Evolutionary conservation across 2,113 vertebrate species (phyloP).

Genomic region (Gulo gulo): DNA sequence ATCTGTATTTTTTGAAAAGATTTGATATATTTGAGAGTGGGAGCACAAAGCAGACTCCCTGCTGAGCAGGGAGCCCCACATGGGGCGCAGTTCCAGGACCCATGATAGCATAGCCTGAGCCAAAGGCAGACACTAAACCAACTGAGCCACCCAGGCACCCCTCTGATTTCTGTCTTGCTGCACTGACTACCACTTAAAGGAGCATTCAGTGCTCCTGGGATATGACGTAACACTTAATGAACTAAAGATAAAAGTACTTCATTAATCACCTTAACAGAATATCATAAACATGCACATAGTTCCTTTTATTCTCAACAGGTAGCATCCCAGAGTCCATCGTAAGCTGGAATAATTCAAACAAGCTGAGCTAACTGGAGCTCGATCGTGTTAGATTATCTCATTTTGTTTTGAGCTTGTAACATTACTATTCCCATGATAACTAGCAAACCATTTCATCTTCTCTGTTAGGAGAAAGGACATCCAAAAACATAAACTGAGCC

Average conservation of each 20-base stretch:
- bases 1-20: no score
- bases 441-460: slow-evolving; percentile 3
- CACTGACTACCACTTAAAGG: background rate
- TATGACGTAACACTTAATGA: background rate
- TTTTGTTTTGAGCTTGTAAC: slow-evolving; percentile 7
- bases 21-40: no score
- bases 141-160: no score
- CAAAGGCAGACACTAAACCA: no score
- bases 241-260: background rate
- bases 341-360: background rate
- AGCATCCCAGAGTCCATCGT: background rate
- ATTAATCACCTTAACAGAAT: background rate
- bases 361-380: background rate
- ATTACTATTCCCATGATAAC: slow-evolving; percentile 9
- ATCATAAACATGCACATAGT: background rate
- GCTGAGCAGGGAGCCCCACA: no score
- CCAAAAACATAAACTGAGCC: background rate
- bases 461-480: background rate
- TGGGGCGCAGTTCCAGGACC: no score
- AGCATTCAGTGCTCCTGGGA: background rate
- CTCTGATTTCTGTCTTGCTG: background rate
- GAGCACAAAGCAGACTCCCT: no score
- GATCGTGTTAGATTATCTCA: background rate
- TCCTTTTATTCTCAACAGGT: slow-evolving; percentile 31
- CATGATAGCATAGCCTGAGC: no score